Percentiles rank a stretch among this genome's conserved stretches.
Evolutionary conservation across 2,113 vertebrate species (phyloP).

Genomic region (Leucopsar rothschildi): DNA sequence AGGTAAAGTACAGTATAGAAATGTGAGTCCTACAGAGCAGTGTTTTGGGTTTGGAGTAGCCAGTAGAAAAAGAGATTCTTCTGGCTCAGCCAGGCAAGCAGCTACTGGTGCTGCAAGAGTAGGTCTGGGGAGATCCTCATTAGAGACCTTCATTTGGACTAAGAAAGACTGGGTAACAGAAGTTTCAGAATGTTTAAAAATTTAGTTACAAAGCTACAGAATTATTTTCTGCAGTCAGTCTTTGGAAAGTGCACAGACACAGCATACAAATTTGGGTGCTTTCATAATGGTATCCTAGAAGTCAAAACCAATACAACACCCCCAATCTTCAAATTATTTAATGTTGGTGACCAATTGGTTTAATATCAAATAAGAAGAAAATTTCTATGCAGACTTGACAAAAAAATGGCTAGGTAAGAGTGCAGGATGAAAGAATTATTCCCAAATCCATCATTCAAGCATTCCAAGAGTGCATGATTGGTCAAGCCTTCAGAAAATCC

Average conservation of each 20-base stretch:
- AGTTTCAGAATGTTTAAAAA: not conserved
- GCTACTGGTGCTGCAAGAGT: not conserved
- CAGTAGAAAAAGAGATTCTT: not conserved
- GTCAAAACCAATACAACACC: not conserved
- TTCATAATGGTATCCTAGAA: not conserved
- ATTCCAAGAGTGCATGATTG: not conserved
- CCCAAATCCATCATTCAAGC: not conserved
- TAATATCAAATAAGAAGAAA: not conserved
- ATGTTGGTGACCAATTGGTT: not conserved
- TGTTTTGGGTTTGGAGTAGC: not conserved
- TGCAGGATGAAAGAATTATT: not conserved
- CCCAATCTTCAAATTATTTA: not conserved
- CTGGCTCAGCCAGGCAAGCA: not conserved
- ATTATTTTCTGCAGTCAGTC: not conserved
- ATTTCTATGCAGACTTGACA: not conserved
- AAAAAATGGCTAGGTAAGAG: not conserved
- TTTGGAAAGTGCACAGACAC: rapidly evolving
- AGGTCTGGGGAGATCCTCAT: not conserved
- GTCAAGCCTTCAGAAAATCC: not conserved
- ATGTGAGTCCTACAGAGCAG: rapidly evolving
- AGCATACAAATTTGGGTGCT: rapidly evolving
- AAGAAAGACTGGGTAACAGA: not conserved
- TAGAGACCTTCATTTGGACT: rapidly evolving
- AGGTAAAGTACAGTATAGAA: not conserved
- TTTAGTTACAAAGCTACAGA: not conserved